These are phyloP conservation scores for Etheostoma nigrum DNA, from an alignment of 2,797 vertebrate species.

Conservation along the genomic window DNA sequence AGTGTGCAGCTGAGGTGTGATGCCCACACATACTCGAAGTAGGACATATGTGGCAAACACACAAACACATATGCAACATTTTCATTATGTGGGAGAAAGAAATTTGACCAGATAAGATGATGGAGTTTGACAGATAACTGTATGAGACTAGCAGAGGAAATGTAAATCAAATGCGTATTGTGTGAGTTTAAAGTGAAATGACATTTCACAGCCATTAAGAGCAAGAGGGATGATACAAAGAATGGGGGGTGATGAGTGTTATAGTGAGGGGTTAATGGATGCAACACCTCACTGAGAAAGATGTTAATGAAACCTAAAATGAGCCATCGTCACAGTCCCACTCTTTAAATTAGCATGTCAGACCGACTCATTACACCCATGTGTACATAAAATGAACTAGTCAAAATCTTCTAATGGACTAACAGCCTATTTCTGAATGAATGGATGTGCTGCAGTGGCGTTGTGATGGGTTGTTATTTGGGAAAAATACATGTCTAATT, in stretches of 20 bases:
- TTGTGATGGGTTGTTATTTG: constrained; percentile 9
- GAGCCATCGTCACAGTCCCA: constrained; percentile 43
- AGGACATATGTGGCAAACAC: constrained; percentile 52
- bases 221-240: constrained; percentile 1
- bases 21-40: constrained; percentile 43
- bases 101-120: constrained; percentile 7
- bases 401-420: constrained; percentile 56
- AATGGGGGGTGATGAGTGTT: constrained; percentile 4
- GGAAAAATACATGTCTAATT: constrained; percentile 1
- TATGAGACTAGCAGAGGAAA: constrained; percentile 6
- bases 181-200: constrained; percentile 9
- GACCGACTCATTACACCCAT: constrained; percentile 49
- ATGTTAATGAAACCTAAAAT: constrained; percentile 57
- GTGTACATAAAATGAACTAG: constrained; percentile 43
- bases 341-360: constrained; percentile 51
- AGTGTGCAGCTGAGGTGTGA: constrained; percentile 56
- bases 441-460: not conserved
- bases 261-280: constrained; percentile 46
- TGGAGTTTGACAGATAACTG: not conserved
- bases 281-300: constrained; percentile 26
- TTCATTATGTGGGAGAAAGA: constrained; percentile 21
- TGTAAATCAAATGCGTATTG: not conserved
- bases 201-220: constrained; percentile 27
- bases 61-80: constrained; percentile 14
- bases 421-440: not conserved